Evolutionary conservation across 2,888 invertebrate species (phyloP).

Genomic region (Drosophila nr. perissopoda): DNA sequence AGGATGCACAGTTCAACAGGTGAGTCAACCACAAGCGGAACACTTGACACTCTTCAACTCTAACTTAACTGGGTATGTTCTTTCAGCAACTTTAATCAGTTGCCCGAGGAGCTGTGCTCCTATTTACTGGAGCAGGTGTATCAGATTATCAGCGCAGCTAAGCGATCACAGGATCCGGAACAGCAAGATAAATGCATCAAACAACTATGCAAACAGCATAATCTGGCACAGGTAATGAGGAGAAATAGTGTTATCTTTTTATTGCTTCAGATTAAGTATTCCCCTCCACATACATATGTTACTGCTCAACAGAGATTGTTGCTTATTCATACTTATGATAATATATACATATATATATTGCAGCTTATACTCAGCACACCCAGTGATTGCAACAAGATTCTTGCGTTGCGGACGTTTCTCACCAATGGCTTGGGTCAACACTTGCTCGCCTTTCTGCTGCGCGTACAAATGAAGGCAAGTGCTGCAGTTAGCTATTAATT

Average conservation of each 20-base stretch:
- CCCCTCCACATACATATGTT: not conserved
- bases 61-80: not conserved
- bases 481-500: not conserved
- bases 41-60: not conserved
- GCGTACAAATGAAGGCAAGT: constrained; percentile 82
- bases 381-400: constrained; percentile 83
- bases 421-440: constrained; percentile 83
- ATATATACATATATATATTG: constrained; percentile 11
- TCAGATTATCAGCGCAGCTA: constrained; percentile 83
- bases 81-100: constrained; percentile 80
- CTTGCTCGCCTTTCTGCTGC: constrained; percentile 80
- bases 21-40: constrained; percentile 21
- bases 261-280: not conserved
- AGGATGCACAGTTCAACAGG: constrained; percentile 72
- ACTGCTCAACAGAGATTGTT: not conserved
- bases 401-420: constrained; percentile 83
- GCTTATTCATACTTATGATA: not conserved
- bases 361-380: constrained; percentile 82
- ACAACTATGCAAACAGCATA: constrained; percentile 74
- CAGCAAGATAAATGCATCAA: constrained; percentile 64
- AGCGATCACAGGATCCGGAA: constrained; percentile 66
- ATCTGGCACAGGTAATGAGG: constrained; percentile 79
- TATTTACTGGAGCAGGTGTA: constrained; percentile 83
- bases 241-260: not conserved
- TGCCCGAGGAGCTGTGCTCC: constrained; percentile 83